Percentiles rank a stretch among this genome's conserved stretches.
Conservation (phyloP, 2,888 invertebrate genomes). For the Rosalia funebris region DNA sequence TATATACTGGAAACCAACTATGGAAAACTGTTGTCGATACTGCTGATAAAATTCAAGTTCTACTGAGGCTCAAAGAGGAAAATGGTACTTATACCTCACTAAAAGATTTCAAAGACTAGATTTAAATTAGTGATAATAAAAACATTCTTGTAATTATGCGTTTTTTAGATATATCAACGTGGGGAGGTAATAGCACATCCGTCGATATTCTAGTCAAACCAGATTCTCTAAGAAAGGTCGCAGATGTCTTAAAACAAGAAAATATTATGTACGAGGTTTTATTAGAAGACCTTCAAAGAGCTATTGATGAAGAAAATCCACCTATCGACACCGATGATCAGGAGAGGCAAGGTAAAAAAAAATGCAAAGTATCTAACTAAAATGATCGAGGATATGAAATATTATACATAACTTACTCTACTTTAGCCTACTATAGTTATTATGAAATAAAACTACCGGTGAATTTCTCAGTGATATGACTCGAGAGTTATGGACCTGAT, state of each 20-base stretch:
- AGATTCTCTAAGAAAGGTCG: conserved; percentile 72
- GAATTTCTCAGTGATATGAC: too few relatives aligned
- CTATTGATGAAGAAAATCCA: conserved; percentile 84
- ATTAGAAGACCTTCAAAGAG: conserved; percentile 80
- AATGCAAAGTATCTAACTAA: too few relatives aligned
- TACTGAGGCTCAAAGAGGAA: conserved; percentile 68
- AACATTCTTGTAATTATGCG: conserved; percentile 23
- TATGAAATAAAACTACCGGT: too few relatives aligned
- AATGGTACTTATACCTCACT: conserved; percentile 70
- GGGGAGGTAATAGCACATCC: conserved; percentile 72
- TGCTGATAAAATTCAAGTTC: conserved; percentile 66
- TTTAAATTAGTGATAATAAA: background rate
- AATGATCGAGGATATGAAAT: background rate
- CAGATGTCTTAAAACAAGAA: conserved; percentile 70
- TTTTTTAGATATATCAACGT: conserved; percentile 70
- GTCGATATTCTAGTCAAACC: conserved; percentile 80
- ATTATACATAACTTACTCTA: background rate
- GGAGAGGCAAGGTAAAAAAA: conserved; percentile 50
- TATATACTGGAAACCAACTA: conserved; percentile 81
- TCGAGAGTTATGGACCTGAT: too few relatives aligned
- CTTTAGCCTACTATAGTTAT: too few relatives aligned
- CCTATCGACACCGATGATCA: conserved; percentile 74
- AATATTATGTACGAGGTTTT: conserved; percentile 76
- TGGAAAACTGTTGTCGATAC: conserved; percentile 74
- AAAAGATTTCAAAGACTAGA: background rate